Conservation (phyloP, 37 sponge, comb jelly and placozoan genomes). For the Lycopodina hypogea region DNA sequence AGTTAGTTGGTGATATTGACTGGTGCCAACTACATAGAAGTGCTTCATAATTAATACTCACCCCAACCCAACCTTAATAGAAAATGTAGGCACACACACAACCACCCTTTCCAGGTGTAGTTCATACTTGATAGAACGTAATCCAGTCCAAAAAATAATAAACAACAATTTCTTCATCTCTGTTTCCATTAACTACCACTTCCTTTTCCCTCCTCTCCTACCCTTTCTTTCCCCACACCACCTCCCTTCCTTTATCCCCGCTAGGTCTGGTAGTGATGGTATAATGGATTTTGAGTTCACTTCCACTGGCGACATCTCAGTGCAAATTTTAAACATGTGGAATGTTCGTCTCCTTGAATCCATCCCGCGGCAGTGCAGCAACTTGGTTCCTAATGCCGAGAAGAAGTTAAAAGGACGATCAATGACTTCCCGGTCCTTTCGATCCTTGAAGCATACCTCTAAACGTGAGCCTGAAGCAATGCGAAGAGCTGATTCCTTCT, state of each 20-base stretch:
- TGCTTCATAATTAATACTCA: too few species aligned
- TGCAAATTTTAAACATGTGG: conserved; percentile 37
- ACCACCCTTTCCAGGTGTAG: too few species aligned
- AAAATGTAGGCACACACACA: too few species aligned
- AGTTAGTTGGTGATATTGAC: too few species aligned
- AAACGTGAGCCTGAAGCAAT: neutral
- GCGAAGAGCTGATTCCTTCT: conserved; percentile 21
- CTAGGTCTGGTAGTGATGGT: neutral
- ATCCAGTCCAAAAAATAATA: too few species aligned
- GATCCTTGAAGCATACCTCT: neutral
- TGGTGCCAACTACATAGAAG: too few species aligned
- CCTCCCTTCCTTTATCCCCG: neutral
- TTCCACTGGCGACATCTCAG: conserved; percentile 6
- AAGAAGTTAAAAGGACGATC: neutral
- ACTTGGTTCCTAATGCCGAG: conserved; percentile 1
- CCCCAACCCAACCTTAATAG: too few species aligned
- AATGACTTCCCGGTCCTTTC: conserved; percentile 9
- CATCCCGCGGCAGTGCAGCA: conserved; percentile 31
- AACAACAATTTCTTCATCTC: neutral
- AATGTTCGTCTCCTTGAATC: conserved; percentile 37
- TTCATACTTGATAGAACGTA: too few species aligned
- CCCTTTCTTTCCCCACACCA: too few species aligned
- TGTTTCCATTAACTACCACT: too few species aligned
- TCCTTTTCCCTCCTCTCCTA: neutral
- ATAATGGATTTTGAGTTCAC: conserved; percentile 52